A percentile compares a stretch with the other conserved stretches of the same genome.
Conservation (phyloP, 2,113 vertebrate species). For the Lasiurus borealis region DNA sequence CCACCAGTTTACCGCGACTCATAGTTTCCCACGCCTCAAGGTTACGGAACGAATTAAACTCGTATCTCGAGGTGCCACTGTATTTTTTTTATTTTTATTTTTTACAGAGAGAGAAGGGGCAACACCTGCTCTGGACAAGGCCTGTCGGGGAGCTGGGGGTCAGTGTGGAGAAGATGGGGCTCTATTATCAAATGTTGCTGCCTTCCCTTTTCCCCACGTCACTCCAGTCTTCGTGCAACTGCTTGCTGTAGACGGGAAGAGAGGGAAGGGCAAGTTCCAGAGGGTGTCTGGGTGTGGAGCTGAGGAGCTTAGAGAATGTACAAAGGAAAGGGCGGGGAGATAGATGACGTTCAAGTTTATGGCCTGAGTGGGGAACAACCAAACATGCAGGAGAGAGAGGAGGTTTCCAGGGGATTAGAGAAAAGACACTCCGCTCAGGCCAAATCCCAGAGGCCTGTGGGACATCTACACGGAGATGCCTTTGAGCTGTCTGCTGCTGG, state of each 20-base stretch:
- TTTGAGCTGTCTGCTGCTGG: not conserved
- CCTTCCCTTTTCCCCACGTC: not conserved
- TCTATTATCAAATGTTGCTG: not conserved
- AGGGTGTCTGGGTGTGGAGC: not conserved
- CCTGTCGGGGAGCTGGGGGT: not conserved
- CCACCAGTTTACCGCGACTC: no score
- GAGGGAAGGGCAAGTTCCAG: not conserved
- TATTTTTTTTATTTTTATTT: no score
- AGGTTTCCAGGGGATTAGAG: not conserved
- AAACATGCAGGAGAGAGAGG: not conserved
- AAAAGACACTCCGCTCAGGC: not conserved
- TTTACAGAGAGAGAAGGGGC: not conserved
- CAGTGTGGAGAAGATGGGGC: not conserved
- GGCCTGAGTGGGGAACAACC: not conserved
- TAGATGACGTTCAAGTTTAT: not conserved
- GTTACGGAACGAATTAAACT: no score
- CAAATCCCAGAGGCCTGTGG: not conserved
- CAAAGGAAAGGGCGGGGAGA: not conserved
- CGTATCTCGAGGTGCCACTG: no score
- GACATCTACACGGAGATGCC: not conserved
- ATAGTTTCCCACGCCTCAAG: no score
- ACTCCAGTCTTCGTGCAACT: not conserved
- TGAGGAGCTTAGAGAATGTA: not conserved
- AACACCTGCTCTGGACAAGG: not conserved
- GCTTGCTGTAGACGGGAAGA: not conserved